Base-by-base conservation (phyloP, 2,113 vertebrate genomes). In the Siniperca knerii region DNA sequence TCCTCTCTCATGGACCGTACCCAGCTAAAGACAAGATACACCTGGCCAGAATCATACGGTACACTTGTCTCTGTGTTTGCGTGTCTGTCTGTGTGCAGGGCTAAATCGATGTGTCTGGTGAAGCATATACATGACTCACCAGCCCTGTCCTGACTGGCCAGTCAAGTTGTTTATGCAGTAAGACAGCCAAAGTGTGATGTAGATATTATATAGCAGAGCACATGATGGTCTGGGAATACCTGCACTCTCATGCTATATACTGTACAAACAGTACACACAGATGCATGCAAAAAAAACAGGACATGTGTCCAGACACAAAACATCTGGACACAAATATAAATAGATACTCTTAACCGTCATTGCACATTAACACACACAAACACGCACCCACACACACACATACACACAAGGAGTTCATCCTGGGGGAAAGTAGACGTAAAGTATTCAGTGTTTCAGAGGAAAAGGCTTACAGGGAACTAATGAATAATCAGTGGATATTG, bases 11-110 rank as follows among this genome's bases (percentile, higher is more conserved):
- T 50, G 97, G 98, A n/a, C 97, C 97, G 58, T 97, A 98, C 90
- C 96, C 99, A 75, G 97, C 98, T 55, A 98, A 98, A 94, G 98
- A 99, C 96, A 97, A 98, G 92, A 97, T 98, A 67, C 97, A 98
- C 93, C 96, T 98, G 87, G 97, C 97, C 87, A 96, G 98, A 66
- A 97, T 99, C 87, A 96, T 96, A 92, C 94, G 96, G 96, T 96
- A 90, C 89, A 52, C 66, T 74, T 69, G 67, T 79, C 60, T 69
- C n/a, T 73, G 65, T 77, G 33, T 89, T 74, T 82, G 64, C 65
- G 46, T 62, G 67, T 82, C 16, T 60, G 65, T 81, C 57, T 85
- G 55, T 54, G 74, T 54, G 29, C 78, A 78, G 66, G 33, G 5
- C 69, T 82, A 23, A 85, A 87, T 91, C 79, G 13, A 84, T 91